A percentile compares a stretch with the other conserved stretches of the same genome.
Conservation (phyloP, 2,113 vertebrate genomes). For the Sisor rabdophorus region DNA sequence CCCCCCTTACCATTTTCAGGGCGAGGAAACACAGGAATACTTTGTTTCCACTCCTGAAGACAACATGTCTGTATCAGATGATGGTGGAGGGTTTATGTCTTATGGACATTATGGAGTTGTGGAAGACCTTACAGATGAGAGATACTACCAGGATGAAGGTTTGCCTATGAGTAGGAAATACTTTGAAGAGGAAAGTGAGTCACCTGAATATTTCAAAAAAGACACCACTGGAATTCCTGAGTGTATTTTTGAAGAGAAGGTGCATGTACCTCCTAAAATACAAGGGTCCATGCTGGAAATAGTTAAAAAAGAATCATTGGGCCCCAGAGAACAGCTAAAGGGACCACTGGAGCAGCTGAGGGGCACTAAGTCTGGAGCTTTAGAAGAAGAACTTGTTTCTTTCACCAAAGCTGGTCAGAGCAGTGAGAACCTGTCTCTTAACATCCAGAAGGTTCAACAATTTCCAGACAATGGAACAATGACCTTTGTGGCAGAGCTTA, state of each 20-base stretch:
- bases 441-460: slow-evolving; percentile 81
- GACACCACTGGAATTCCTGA: slow-evolving; percentile 59
- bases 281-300: slow-evolving; percentile 78
- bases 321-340: slow-evolving; percentile 81
- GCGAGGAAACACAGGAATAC: slow-evolving; percentile 77
- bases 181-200: slow-evolving; percentile 55
- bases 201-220: slow-evolving; percentile 53
- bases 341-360: slow-evolving; percentile 83
- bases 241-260: slow-evolving; percentile 83
- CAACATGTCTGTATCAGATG: slow-evolving; percentile 66
- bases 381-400: slow-evolving; percentile 82
- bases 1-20: slow-evolving; percentile 61
- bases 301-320: slow-evolving; percentile 72
- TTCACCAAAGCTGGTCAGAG: slow-evolving; percentile 67
- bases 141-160: slow-evolving; percentile 68
- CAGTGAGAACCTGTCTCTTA: slow-evolving; percentile 70
- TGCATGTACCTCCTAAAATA: slow-evolving; percentile 81
- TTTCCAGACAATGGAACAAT: slow-evolving; percentile 65
- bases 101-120: slow-evolving; percentile 78
- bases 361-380: slow-evolving; percentile 75
- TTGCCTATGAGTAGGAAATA: slow-evolving; percentile 46
- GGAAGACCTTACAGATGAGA: slow-evolving; percentile 72
- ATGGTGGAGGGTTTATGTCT: slow-evolving; percentile 71
- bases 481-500: slow-evolving; percentile 88
- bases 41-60: slow-evolving; percentile 92